Percentiles rank a stretch among this genome's conserved stretches.
Evolutionary conservation across 2,113 vertebrate species (phyloP).

Genomic region (Todiramphus chloris): DNA sequence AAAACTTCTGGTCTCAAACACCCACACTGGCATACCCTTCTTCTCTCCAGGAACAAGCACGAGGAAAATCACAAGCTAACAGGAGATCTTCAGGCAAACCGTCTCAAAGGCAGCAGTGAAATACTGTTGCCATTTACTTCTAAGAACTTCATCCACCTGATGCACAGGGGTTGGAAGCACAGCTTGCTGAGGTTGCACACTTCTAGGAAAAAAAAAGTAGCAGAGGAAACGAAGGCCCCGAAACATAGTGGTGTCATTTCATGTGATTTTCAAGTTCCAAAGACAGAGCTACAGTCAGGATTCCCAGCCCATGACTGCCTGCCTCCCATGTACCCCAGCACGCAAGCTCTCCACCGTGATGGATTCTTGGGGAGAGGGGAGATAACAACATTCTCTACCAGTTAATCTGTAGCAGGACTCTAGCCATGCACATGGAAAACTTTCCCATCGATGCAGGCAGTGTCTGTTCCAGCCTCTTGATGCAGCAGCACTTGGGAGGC

Average conservation of each 20-base stretch:
- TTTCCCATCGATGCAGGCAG: not conserved
- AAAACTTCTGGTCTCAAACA: no score
- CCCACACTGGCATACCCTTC: fast-evolving
- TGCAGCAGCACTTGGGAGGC: conserved; percentile 6
- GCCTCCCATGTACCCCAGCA: not conserved
- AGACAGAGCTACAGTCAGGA: not conserved
- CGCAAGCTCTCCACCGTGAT: fast-evolving
- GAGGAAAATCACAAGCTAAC: not conserved
- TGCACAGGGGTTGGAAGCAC: not conserved
- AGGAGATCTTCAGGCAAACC: not conserved
- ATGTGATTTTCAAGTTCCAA: not conserved
- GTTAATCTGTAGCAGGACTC: not conserved
- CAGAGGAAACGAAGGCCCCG: not conserved
- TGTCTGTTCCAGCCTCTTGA: not conserved
- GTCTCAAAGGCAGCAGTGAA: not conserved
- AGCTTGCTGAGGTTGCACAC: not conserved
- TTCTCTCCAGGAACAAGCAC: not conserved
- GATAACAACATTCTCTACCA: not conserved
- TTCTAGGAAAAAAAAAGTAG: not conserved
- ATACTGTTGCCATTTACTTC: not conserved
- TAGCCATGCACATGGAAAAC: not conserved
- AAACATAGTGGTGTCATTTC: not conserved
- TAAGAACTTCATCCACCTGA: not conserved
- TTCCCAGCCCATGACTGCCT: not conserved
- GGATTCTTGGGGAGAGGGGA: not conserved